Evolutionary conservation across 2,113 vertebrate genomes (phyloP), one percentile per base, ranked within the genome.

Genomic region (Ceyx melanurus): DNA sequence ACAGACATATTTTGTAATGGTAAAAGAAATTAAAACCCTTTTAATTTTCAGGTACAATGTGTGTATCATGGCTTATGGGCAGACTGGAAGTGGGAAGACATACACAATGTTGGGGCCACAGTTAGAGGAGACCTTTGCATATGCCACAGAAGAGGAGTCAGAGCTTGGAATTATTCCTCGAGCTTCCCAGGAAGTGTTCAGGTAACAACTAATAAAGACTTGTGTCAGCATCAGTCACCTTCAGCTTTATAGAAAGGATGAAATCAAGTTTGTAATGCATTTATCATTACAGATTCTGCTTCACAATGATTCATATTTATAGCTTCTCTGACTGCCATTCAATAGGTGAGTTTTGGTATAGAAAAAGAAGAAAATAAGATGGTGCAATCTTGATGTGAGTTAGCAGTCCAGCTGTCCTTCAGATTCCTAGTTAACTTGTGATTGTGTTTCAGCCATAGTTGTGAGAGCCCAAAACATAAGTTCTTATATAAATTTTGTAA

Each of bases 81-180:
- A 98, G 96, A 98, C 98, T 2, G 98, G 98, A 50, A 98, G 98
- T 60, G 98, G 98, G 22, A 99, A 99, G 95, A 99, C 98, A 42
- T 96, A 98, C 80, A 98, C 98, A 37, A 98, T 98, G 98, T 77
- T 99, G 87, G 98, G 99, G 64, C 97, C 97, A 3, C 95, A 85
- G 66, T 29, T 82, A 42, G 93, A 95, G 19, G 92, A 90, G 20
- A 65, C 75, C 37, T 46, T 86, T 3, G 29, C 65, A 15, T 79
- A 91, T 15, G 35, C 16, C 2, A 5, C 3, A 21, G 96, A 95
- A 86, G 86, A 92, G n/a, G 88, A 93, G 23, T 46, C 88, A 8
- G 92, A 98, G 66, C 88, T 93, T 33, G 98, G 98, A 9, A 95
- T 99, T 65, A 96, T 99, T 92, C 98, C 98, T 86, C 98, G 98